These are phyloP conservation scores for Dicranocentrus wangi DNA, from an alignment of 2,888 invertebrate species.

Conservation along the genomic window DNA sequence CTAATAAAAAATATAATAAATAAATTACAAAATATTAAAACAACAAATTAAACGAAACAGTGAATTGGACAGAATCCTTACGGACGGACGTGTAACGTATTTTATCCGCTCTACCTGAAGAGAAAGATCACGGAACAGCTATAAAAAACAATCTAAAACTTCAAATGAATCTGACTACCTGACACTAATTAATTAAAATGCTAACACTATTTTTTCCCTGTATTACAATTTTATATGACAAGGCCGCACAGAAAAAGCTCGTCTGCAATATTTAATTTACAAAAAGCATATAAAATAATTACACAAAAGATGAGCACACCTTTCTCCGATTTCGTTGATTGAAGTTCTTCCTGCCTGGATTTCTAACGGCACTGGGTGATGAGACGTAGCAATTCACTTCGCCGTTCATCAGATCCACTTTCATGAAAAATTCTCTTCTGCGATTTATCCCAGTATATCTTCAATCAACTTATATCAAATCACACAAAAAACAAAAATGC, in stretches of 20 bases:
- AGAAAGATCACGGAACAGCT: too few relatives aligned
- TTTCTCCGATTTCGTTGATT: constrained; percentile 23
- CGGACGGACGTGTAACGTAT: too few relatives aligned
- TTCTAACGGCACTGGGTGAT: constrained; percentile 43
- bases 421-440: too few relatives aligned
- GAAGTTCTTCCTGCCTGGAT: constrained; percentile 40
- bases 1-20: too few relatives aligned
- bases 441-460: too few relatives aligned
- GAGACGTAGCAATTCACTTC: constrained; percentile 44
- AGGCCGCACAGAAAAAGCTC: not conserved
- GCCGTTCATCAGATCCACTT: constrained; percentile 46
- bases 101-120: too few relatives aligned
- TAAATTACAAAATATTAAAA: too few relatives aligned
- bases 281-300: constrained; percentile 17
- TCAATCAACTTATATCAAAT: too few relatives aligned
- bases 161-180: not conserved
- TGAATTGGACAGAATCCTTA: too few relatives aligned
- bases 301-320: constrained; percentile 6
- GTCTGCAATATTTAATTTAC: not conserved
- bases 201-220: not conserved
- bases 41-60: too few relatives aligned
- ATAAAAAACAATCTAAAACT: too few relatives aligned
- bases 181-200: not conserved
- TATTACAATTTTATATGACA: not conserved
- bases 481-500: too few relatives aligned